Conservation (phyloP, 2,797 vertebrate genomes). For the Spatula clypeata region DNA sequence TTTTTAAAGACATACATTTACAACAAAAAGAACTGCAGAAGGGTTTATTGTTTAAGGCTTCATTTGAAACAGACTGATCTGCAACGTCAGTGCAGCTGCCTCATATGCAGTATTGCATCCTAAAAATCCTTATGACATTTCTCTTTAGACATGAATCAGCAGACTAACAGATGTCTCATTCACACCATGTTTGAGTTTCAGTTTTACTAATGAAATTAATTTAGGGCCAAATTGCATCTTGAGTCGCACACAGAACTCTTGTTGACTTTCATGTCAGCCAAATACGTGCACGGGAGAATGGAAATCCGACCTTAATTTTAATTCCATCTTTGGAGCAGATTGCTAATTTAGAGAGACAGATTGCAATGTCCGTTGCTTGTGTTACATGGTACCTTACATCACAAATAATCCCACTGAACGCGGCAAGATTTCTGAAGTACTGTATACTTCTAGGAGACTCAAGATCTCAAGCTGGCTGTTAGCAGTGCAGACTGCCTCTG, state of each 20-base stretch:
- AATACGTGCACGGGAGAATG: slow-evolving; percentile 34
- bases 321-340: slow-evolving; percentile 49
- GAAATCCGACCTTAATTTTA: slow-evolving; percentile 67
- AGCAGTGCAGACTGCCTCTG: background rate
- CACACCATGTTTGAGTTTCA: slow-evolving; percentile 77
- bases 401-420: slow-evolving; percentile 25
- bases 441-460: background rate
- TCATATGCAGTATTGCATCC: slow-evolving; percentile 42
- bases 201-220: slow-evolving; percentile 77
- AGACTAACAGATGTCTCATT: slow-evolving; percentile 78
- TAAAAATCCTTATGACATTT: slow-evolving; percentile 76
- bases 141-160: slow-evolving; percentile 74
- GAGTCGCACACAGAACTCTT: slow-evolving; percentile 50
- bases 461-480: background rate
- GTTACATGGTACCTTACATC: background rate
- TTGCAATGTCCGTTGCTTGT: slow-evolving; percentile 23
- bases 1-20: background rate
- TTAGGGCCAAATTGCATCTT: slow-evolving; percentile 72
- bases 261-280: slow-evolving; percentile 58
- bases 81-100: slow-evolving; percentile 66
- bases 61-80: slow-evolving; percentile 56
- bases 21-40: slow-evolving; percentile 42
- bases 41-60: slow-evolving; percentile 51
- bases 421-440: background rate
- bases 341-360: slow-evolving; percentile 61